Base-by-base conservation (phyloP, 1,140 invertebrate species). In the Cardiocondyla obscurior region DNA sequence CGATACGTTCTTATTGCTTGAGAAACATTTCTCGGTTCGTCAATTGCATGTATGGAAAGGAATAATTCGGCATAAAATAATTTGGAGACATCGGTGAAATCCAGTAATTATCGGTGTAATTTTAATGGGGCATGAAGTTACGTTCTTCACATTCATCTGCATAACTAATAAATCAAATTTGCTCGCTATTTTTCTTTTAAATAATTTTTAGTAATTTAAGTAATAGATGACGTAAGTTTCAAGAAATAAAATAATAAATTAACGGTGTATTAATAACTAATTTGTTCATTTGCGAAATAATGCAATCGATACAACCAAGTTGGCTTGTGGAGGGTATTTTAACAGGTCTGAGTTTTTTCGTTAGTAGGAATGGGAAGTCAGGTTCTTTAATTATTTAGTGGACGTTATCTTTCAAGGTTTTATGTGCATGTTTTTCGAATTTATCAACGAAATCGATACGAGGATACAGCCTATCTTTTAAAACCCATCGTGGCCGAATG, bases 401-500 rank as follows among this genome's bases (percentile, higher is more conserved):
- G 6, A 30, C 5, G 8, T 39, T 5, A n/a, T 14, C 28, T 39
- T 53, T 77, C 3, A 39, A 42, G 10, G 33, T 62, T 19, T 8
- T 33, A 4, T 5, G 3, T 28, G 33, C 16, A n/a, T n/a, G n/a
- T n/a, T 5, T 49, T 70, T 55, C 1, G 14, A 60, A 10, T 36
- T 36, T 0, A 2, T 49, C 39, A 28, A 16, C 8, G 14, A 12
- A 16, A 16, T 25, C 44, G 22, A 51, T 67, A 22, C 60, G 30
- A 51, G 44, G 16, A 77, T 77, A 42, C 73, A 77, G 67, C 28
- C 12, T 53, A 19, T 67, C 22, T 10, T 62, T 39, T 22, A 3
- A 39, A 42, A 1, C 36, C n/a, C 2, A 51, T 67, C 33, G 33
- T 33, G 33, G 67, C 5, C 30, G 14, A 73, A 42, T 28, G 12